Base-by-base conservation (phyloP, 2,888 invertebrate species). In the Uloborus plumipes region DNA sequence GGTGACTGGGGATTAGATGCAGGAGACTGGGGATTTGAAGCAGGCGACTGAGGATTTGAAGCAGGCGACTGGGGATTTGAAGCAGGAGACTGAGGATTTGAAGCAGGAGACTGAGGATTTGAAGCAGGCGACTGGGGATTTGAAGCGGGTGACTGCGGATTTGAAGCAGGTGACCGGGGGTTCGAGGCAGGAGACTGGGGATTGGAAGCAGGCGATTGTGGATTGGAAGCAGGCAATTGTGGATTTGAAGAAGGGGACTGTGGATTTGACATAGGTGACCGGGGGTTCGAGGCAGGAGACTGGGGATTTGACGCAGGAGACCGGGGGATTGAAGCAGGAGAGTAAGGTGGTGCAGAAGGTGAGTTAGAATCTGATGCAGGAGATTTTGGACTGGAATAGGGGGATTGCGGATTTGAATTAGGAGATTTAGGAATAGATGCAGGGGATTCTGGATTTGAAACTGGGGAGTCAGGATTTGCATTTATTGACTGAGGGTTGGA, bases 401-500 rank as follows among this genome's bases (percentile, higher is more conserved):
- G 58, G 11, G 69, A 70, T 15, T 58, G 58, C 11, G 70, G 67
- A 13, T 15, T 22, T 20, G 58, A 15, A 20, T 7, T 2, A n/a
- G 16, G 62, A 62, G 62, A 39, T 7, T 4, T 7, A 7, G 31
- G 62, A 20, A 55, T 55, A 6, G 16, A 16, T 6, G 59, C 39
- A 16, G 22, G 16, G 26, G 75, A 66, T 9, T 1, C 26, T n/a
- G 59, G 71, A 26, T 26, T 26, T 3, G 26, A 26, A 26, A 3
- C 4, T 4, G 51, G 67, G n/a, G 72, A 72, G 6, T 53, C 51
- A 22, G 79, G 79, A 11, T 53, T 58, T n/a, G 66, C 0, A 39
- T 50, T 15, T 6, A 67, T 67, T n/a, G 80, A 80, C 26, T 74
- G 64, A 26, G 80, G 69, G 26, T 58, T 50, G 9, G 78, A 67